These are phyloP conservation scores for Meleagris gallopavo DNA, from an alignment of 2,113 vertebrate genomes.

Conservation along the genomic window DNA sequence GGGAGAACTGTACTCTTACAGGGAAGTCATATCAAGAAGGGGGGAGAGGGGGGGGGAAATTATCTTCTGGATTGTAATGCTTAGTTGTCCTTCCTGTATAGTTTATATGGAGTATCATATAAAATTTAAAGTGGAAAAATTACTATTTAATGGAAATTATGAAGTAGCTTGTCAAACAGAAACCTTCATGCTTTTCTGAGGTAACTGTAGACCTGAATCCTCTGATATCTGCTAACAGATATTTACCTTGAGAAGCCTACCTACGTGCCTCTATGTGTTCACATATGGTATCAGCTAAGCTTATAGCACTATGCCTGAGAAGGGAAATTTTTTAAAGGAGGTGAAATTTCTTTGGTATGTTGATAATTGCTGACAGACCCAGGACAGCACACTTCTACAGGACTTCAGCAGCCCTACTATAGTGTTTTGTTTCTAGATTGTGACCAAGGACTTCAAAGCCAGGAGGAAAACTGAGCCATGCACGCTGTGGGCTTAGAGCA, in stretches of 20 bases:
- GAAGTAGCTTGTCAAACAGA: neutral
- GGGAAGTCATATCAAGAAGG: neutral
- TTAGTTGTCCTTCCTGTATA: neutral
- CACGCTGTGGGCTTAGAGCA: too few species aligned
- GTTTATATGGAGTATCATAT: neutral
- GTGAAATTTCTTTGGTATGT: neutral
- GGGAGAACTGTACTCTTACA: neutral
- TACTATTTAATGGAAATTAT: neutral
- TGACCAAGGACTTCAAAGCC: neutral
- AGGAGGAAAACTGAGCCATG: neutral
- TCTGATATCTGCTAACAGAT: neutral
- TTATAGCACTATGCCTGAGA: neutral
- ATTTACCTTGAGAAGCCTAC: neutral
- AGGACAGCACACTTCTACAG: neutral
- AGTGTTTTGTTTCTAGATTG: neutral
- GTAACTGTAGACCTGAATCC: neutral
- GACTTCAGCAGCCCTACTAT: neutral
- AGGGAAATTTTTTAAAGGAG: neutral
- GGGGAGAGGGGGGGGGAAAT: neutral
- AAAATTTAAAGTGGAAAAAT: neutral
- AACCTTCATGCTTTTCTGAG: neutral
- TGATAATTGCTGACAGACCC: neutral
- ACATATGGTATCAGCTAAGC: neutral
- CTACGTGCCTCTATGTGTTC: neutral
- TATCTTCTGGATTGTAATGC: neutral